A percentile compares a stretch with the other conserved stretches of the same genome.
These are phyloP conservation scores for Crypturellus tataupa DNA, from an alignment of 2,797 vertebrate species.

Conservation along the genomic window DNA sequence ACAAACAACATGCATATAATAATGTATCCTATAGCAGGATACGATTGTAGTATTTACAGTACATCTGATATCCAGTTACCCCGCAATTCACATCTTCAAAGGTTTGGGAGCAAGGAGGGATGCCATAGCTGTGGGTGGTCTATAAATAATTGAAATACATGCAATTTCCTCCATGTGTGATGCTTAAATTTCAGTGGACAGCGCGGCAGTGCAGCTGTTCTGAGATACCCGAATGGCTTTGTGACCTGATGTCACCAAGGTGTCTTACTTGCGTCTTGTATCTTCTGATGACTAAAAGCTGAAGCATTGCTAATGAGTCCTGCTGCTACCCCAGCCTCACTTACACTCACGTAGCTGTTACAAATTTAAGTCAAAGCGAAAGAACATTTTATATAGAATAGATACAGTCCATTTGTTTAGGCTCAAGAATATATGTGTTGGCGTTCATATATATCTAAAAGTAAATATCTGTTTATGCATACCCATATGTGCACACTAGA, in stretches of 20 bases:
- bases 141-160: not conserved
- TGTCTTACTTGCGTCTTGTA: not conserved
- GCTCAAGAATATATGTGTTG: not conserved
- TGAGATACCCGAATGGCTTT: not conserved
- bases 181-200: not conserved
- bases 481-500: not conserved
- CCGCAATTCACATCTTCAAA: not conserved
- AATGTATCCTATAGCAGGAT: not conserved
- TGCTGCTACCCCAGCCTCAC: not conserved
- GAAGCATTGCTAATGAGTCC: not conserved
- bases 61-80: not conserved
- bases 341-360: not conserved
- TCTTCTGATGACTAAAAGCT: not conserved
- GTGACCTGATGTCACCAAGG: not conserved
- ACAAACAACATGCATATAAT: not conserved
- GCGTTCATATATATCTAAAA: not conserved
- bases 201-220: not conserved
- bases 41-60: not conserved
- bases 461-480: not conserved
- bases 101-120: not conserved
- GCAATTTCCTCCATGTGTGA: not conserved
- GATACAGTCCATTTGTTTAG: not conserved
- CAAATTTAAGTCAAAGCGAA: not conserved
- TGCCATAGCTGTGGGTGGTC: not conserved
- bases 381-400: not conserved